Base-by-base conservation (phyloP, 2,888 invertebrate species). In the Polymixis flavicincta region DNA sequence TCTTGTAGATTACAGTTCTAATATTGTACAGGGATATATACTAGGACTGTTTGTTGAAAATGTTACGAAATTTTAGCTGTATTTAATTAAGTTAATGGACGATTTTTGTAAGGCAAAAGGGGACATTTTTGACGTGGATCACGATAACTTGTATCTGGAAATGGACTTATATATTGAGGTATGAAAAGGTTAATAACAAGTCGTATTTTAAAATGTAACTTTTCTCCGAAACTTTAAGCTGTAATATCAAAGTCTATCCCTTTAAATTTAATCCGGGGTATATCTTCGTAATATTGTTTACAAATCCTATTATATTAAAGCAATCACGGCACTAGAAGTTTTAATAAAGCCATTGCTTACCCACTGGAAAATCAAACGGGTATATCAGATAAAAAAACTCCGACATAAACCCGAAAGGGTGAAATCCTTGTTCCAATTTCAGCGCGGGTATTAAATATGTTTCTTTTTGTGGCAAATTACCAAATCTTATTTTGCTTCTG, bases 321-420 rank as follows among this genome's bases (percentile, higher is more conserved):
- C n/a, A 80, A 74, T 65, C 57, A 69, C 17, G 42, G 22, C 59
- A 50, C 61, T 76, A 72, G 22, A 76, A 68, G 65, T 71, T 61
- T 71, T 71, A 77, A 74, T 69, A 71, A 76, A 72, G 32, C 54
- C 13, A 71, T 66, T 65, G 93, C 96, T 97, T 93, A 98, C 98
- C 97, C 74, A 97, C 92, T 78, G 98, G 97, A 93, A 97, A 97
- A 85, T 97, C 97, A 88, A 97, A 96, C 7, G 97, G 97, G 92
- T 97, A 97, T 89, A 98, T 96, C 89, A 97, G 92, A 84, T 96
- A 96, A 90, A 98, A 97, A 91, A 98, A 97, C 78, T 94, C 92
- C 19, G 97, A 97, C 90, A 98, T 96, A 91, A 97, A 97, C 87
- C 96, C 95, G 91, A 98, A 98, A 84, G 97, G 94, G 90, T 97